Evolutionary conservation across 2,113 vertebrate genomes (phyloP).

Genomic region (Ibidorhyncha struthersii): DNA sequence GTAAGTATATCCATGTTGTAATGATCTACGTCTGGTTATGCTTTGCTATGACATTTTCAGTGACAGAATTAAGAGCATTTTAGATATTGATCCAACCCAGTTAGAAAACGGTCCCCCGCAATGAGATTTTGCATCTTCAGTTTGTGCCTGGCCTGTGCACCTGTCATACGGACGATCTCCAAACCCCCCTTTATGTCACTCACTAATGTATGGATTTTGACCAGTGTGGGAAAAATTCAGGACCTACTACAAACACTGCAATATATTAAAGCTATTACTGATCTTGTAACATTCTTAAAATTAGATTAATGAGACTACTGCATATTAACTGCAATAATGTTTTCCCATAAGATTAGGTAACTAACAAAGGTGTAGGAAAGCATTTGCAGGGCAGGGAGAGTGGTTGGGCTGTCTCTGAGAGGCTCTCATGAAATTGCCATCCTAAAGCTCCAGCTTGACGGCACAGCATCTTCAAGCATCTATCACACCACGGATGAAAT

Average conservation of each 20-base stretch:
- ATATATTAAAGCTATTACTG: not conserved
- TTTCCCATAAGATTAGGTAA: not conserved
- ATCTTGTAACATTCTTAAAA: not conserved
- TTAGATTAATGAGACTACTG: not conserved
- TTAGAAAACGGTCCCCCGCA: not conserved
- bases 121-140: not conserved
- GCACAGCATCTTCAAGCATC: not conserved
- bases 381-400: not conserved
- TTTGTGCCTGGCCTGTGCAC: not conserved
- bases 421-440: fast-evolving
- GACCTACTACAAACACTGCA: not conserved
- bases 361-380: not conserved
- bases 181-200: fast-evolving
- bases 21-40: not conserved
- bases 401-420: not conserved
- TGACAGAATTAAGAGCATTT: not conserved
- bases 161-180: not conserved
- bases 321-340: not conserved
- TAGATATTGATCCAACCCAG: not conserved
- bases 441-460: not conserved
- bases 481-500: not conserved
- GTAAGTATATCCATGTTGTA: not conserved
- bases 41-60: not conserved
- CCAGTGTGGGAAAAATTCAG: not conserved
- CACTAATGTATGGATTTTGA: not conserved